These are phyloP conservation scores for Astyanax mexicanus DNA, from an alignment of 2,797 vertebrate genomes.

Conservation along the genomic window DNA sequence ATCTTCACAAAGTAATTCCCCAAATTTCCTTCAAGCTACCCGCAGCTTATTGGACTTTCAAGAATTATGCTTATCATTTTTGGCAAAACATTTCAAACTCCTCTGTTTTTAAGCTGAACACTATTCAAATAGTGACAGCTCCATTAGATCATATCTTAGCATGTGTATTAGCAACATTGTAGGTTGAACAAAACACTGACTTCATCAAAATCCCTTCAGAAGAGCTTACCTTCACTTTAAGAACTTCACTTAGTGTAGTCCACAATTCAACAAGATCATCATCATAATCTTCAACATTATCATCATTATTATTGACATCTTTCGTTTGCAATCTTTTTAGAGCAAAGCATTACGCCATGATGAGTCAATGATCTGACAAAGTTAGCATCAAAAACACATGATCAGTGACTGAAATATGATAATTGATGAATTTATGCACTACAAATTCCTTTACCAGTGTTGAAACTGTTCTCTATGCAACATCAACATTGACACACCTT, in stretches of 20 bases:
- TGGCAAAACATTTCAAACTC: constrained; percentile 15
- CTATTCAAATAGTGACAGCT: background rate
- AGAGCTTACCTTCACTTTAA: constrained; percentile 19
- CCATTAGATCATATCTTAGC: background rate
- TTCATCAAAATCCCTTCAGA: background rate
- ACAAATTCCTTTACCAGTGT: background rate
- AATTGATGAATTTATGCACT: background rate
- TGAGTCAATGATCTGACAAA: background rate
- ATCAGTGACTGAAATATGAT: background rate
- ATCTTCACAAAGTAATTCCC: constrained; percentile 8
- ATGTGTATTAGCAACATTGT: background rate
- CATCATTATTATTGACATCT: no score
- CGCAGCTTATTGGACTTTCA: constrained; percentile 40
- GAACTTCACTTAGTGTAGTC: background rate
- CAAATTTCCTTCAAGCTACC: constrained; percentile 43
- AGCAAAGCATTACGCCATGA: background rate
- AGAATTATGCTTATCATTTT: constrained; percentile 9
- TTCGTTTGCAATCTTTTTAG: background rate
- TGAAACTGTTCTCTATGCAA: background rate
- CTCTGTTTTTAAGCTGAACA: background rate
- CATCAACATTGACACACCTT: background rate
- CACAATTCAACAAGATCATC: background rate
- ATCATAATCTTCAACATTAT: no score
- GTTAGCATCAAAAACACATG: background rate
- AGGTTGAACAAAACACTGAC: background rate